phyloP scores from a whole-genome alignment of 2,888 invertebrate species.

The Synergus itoensis region DNA sequence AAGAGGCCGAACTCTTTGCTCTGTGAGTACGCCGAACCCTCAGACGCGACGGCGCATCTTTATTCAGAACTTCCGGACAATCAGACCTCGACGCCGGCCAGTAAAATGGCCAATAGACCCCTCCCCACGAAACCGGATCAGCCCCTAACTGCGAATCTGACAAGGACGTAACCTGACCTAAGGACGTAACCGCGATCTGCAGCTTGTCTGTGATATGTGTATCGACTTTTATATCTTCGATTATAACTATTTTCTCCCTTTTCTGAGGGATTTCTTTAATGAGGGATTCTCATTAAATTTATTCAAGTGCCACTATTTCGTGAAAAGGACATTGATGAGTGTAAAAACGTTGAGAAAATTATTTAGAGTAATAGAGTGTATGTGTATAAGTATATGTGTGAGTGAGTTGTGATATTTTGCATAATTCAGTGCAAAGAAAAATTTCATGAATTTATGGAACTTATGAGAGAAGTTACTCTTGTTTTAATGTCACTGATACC shows the following conservation, averaged over 20 bases:
- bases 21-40: constrained; percentile 81
- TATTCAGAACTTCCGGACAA: constrained; percentile 80
- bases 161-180: constrained; percentile 44
- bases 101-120: constrained; percentile 84
- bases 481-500: neutral
- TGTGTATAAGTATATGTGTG: neutral
- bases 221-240: constrained; percentile 46
- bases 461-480: neutral
- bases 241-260: constrained; percentile 8
- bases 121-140: constrained; percentile 83
- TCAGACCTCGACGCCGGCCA: constrained; percentile 77
- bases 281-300: neutral
- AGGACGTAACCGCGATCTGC: constrained; percentile 44
- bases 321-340: constrained; percentile 21
- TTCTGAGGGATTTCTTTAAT: neutral
- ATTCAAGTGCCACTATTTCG: constrained; percentile 26
- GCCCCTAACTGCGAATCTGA: constrained; percentile 44
- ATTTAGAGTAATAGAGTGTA: neutral
- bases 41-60: constrained; percentile 79
- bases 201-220: constrained; percentile 58
- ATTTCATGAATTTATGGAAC: neutral
- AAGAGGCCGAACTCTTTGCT: constrained; percentile 74
- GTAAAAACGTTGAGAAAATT: neutral
- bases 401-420: constrained; percentile 24
- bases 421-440: neutral